These are phyloP conservation scores for Schizaphis graminum DNA, from an alignment of 2,888 invertebrate genomes.

Conservation along the genomic window DNA sequence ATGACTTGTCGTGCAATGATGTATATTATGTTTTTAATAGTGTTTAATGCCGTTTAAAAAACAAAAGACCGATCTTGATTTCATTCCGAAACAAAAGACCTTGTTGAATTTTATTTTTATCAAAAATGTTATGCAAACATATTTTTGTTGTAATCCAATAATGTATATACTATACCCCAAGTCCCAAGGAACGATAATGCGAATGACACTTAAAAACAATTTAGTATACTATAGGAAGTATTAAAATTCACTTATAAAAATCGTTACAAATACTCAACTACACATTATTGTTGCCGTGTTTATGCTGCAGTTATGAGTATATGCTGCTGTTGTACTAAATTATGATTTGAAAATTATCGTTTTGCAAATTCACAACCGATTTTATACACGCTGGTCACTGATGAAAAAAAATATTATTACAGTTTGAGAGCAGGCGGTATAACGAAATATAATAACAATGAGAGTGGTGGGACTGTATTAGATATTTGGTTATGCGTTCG, in stretches of 20 bases:
- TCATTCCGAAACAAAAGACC: not conserved
- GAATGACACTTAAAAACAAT: not conserved
- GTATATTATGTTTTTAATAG: not conserved
- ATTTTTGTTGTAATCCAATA: constrained; percentile 26
- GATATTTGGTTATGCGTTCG: not conserved
- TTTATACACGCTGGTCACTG: not conserved
- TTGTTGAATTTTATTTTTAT: constrained; percentile 22
- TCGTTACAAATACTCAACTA: not conserved
- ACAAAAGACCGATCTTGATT: constrained; percentile 21
- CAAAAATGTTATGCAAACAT: not conserved
- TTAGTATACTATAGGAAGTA: not conserved
- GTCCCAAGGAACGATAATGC: not conserved
- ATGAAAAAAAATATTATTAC: not conserved
- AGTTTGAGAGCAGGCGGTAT: not conserved
- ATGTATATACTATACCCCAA: not conserved
- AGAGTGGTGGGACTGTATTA: not conserved
- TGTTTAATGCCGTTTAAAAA: constrained; percentile 19
- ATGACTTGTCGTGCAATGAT: not conserved
- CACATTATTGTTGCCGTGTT: not conserved
- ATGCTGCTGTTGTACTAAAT: not conserved
- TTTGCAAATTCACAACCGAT: not conserved
- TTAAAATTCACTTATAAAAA: not conserved
- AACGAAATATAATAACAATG: not conserved
- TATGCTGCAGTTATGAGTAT: not conserved
- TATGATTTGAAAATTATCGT: not conserved